Evolutionary conservation across 2,797 vertebrate genomes (phyloP).

Genomic region (Acanthurus lineatus): DNA sequence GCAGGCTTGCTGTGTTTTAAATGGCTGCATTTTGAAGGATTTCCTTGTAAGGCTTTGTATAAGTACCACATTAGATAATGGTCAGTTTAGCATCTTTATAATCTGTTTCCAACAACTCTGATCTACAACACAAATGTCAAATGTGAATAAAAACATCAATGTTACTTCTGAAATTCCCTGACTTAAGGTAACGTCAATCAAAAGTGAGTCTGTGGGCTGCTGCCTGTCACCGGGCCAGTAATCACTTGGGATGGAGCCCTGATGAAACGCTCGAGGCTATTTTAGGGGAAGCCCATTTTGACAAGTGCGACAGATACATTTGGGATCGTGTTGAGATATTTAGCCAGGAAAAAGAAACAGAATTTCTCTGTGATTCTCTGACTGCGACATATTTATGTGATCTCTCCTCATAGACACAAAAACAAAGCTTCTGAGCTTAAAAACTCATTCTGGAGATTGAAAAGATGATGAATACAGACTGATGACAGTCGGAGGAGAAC

Average conservation of each 20-base stretch:
- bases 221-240: conserved; percentile 42
- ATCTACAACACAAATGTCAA: conserved; percentile 6
- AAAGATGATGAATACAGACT: no score
- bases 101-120: background rate
- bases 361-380: background rate
- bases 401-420: background rate
- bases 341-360: background rate
- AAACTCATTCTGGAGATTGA: background rate
- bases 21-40: background rate
- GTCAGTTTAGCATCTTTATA: background rate
- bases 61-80: background rate
- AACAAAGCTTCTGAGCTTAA: background rate
- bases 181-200: conserved; percentile 45
- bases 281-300: conserved; percentile 39
- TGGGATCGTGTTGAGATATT: conserved; percentile 18
- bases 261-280: conserved; percentile 36
- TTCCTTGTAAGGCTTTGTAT: background rate
- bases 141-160: background rate
- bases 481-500: background rate
- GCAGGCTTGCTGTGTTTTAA: background rate
- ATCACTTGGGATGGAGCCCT: conserved; percentile 46
- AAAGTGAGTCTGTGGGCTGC: conserved; percentile 22
- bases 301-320: conserved; percentile 37
- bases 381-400: background rate
- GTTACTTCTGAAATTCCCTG: conserved; percentile 21